A percentile compares a stretch with the other conserved stretches of the same genome.
These are phyloP conservation scores for Pseudorasbora parva DNA, from an alignment of 2,113 vertebrate genomes.

Conservation along the genomic window DNA sequence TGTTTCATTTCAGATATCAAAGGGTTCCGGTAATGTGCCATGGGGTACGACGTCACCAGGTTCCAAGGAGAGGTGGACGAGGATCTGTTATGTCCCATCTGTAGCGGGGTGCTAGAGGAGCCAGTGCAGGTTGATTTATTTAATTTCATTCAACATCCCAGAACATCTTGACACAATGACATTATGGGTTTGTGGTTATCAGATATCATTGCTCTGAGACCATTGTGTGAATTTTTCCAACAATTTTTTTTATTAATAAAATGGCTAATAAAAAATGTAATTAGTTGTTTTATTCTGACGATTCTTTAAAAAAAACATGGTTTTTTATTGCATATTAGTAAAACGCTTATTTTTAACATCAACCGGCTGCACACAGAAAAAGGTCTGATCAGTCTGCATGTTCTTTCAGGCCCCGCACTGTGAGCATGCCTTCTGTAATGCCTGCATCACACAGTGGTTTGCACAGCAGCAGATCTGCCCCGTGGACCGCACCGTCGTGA, in stretches of 20 bases:
- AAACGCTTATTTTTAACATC: not conserved
- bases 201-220: not conserved
- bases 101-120: slow-evolving; percentile 97
- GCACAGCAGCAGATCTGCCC: slow-evolving; percentile 98
- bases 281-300: no score
- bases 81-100: slow-evolving; percentile 97
- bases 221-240: not conserved
- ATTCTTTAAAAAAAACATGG: no score
- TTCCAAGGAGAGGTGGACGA: slow-evolving; percentile 99
- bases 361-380: not conserved
- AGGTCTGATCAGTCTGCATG: not conserved
- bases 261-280: not conserved
- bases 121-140: slow-evolving; percentile 86
- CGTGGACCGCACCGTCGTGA: slow-evolving; percentile 97
- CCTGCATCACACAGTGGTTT: slow-evolving; percentile 99
- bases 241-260: not conserved
- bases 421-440: slow-evolving; percentile 98
- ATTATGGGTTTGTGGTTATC: not conserved
- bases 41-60: slow-evolving; percentile 97
- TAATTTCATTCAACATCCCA: not conserved
- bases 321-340: no score
- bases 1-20: slow-evolving; percentile 62
- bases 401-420: slow-evolving; percentile 90
- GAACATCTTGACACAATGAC: not conserved
- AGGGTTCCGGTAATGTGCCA: slow-evolving; percentile 88